Base-by-base conservation (phyloP, 2,797 vertebrate species). In the Crossoptilon crossoptilon region DNA sequence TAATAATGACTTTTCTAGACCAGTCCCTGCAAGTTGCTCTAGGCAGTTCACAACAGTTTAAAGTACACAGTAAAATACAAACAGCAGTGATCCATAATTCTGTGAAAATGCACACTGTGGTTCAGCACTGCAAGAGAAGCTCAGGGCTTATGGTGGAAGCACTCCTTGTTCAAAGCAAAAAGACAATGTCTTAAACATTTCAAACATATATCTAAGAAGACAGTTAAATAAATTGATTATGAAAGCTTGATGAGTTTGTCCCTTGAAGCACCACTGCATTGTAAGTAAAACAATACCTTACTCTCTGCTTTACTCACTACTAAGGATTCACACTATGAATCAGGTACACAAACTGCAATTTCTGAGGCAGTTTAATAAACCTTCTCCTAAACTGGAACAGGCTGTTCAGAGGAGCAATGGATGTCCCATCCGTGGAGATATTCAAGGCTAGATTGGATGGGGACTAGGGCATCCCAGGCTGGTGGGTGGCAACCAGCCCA, bases 1-100 rank as follows among this genome's bases (percentile, higher is more conserved):
- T 90, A 88, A 73, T 29, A 48, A 10, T 62, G 37, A 13, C 11
- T 84, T 90, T 90, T 84, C 21, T 79, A 74, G 35, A 62, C n/a
- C 0, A 0, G 22, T 48, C 37, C 37, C 81, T 85, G 24, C 23
- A 78, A 78, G 26, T 83, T 83, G 23, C 49, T 92, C 84, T 55
- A 84, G 77, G 29, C 22, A 53, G 23, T 29, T 87, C 51, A 72
- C 51, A 86, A 35, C 5, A 67, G 87, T 85, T 90, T 80, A 71
- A 90, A 76, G 23, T 6, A 51, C 7, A 33, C 48, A 37, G 56
- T 58, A 43, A 91, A 90, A 82, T n/a, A 80, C 3, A 27, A 91
- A 37, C 6, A 51, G 24, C 10, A 74, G 51, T 79, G 18, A 29
- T 64, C 5, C 68, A 24, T 68, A 66, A 59, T 39, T 46, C 2